Conservation (phyloP, 2,888 invertebrate species). For the Uloborus plumipes region DNA sequence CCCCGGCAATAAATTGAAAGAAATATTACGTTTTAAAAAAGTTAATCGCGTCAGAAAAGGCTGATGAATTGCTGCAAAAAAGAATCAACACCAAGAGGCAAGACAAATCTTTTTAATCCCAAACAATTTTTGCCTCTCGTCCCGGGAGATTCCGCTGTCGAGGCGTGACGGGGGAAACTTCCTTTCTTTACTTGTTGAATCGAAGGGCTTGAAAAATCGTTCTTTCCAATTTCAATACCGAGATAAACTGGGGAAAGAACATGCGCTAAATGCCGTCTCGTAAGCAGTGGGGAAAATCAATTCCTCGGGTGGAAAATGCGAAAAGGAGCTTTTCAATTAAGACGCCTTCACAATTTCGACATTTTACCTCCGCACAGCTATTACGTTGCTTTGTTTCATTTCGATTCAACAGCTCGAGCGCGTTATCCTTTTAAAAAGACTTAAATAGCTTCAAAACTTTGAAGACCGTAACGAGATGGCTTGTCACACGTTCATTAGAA, state of each 20-base stretch:
- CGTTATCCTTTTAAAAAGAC: not conserved
- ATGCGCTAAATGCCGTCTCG: conserved; percentile 62
- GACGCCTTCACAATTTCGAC: conserved; percentile 61
- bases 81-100: no score
- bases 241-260: conserved; percentile 46
- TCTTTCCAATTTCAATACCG: conserved; percentile 60
- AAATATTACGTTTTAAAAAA: no score
- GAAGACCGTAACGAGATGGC: not conserved
- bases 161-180: not conserved
- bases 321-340: conserved; percentile 57
- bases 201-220: conserved; percentile 51
- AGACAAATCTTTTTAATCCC: no score
- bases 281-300: conserved; percentile 62
- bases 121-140: no score
- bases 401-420: no score
- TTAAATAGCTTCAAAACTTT: not conserved
- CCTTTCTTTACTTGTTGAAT: conserved; percentile 58
- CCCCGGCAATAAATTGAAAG: no score
- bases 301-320: conserved; percentile 28
- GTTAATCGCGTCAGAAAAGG: no score
- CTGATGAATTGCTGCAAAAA: no score
- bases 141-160: no score
- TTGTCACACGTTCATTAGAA: conserved; percentile 15
- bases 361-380: conserved; percentile 42
- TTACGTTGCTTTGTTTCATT: no score